Base-by-base conservation (phyloP, 2,888 invertebrate genomes). In the Drosophila pullipes region DNA sequence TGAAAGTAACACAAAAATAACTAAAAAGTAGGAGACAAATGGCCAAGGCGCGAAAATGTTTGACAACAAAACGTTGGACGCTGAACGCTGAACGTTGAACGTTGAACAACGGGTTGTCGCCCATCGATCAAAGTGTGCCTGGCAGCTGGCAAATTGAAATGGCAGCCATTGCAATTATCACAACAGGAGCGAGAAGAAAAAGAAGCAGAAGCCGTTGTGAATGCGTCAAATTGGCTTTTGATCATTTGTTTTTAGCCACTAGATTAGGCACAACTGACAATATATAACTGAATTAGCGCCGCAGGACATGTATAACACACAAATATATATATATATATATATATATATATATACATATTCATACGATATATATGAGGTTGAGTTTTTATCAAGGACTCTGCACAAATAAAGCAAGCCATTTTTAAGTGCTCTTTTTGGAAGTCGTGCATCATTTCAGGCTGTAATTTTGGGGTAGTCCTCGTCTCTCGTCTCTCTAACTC, bases 211-310 rank as follows among this genome's bases (percentile, higher is more conserved):
- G 47, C 11, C 50, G 25, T 37, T 39, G 28, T 13, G 28, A 44
- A 60, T 52, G 50, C 69, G 69, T 47, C 58, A 44, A 41, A 75
- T 68, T 70, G 59, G 22, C 49, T 50, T 65, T 71, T 76, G 63
- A 71, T 66, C 76, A 71, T 62, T 79, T 55, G 37, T 37, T 55
- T 18, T 39, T 13, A 4, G 52, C 59, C 85, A 72, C 75, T 85
- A 85, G 90, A 85, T 85, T 85, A 89, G 89, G 76, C 73, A 75
- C 80, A 71, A 74, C 75, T 75, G 75, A 67, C 85, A 69, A 87
- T 89, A 85, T 76, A 83, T 85, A 88, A 88, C 78, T 81, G 89
- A 85, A 86, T 86, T 90, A 88, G 85, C 90, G 74, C 88, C 61
- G 68, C 85, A 75, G 85, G 85, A 74, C 72, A 69, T 53, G 47